A percentile compares a stretch with the other conserved stretches of the same genome.
Evolutionary conservation across 2,888 invertebrate species (phyloP).

Genomic region (Apotomis betuletana): DNA sequence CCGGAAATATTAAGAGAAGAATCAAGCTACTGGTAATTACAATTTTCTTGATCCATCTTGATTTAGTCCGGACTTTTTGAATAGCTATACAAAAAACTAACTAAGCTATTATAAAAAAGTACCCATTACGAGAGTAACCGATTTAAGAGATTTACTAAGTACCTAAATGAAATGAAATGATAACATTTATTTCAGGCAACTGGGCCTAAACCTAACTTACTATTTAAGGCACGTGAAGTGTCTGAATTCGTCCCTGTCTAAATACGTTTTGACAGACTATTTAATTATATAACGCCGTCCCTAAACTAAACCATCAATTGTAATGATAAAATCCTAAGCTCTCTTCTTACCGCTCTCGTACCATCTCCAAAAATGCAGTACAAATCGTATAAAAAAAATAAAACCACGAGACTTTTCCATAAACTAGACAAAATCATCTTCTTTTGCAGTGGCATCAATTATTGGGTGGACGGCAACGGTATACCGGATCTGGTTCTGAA

Average conservation of each 20-base stretch:
- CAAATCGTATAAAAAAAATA: constrained; percentile 7
- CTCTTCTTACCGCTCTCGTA: neutral
- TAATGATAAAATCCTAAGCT: neutral
- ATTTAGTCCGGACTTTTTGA: no score
- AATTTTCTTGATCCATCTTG: no score
- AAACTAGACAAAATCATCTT: constrained; percentile 20
- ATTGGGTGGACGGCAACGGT: constrained; percentile 26
- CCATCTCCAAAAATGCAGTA: neutral
- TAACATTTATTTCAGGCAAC: no score
- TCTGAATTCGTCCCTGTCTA: neutral
- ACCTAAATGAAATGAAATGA: no score
- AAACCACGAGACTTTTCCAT: constrained; percentile 24
- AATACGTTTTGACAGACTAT: neutral
- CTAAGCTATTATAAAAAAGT: no score
- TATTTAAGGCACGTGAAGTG: neutral
- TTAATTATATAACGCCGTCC: neutral
- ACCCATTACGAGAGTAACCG: no score
- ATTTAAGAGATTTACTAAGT: no score
- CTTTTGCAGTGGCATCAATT: constrained; percentile 18
- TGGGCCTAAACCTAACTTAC: no score
- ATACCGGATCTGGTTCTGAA: neutral
- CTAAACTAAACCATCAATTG: neutral
- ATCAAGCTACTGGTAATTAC: no score
- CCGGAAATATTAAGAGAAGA: no score
- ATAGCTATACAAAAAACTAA: no score